phyloP scores from a whole-genome alignment of 2,797 vertebrate genomes.

The Cygnus olor region DNA sequence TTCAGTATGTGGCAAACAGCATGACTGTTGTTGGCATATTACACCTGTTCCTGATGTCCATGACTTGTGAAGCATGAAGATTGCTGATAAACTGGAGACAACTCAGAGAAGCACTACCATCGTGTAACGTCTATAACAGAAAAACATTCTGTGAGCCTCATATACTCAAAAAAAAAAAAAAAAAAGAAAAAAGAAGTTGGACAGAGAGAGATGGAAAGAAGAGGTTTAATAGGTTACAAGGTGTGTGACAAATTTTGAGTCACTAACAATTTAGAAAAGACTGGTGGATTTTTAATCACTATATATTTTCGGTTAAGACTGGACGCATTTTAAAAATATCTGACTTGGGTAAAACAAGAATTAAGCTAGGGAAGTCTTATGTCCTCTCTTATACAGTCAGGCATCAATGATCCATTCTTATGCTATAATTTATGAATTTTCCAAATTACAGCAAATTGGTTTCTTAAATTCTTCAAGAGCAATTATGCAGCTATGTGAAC shows the following conservation, averaged over 20 bases:
- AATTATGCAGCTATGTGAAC: constrained; percentile 12
- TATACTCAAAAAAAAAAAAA: neutral
- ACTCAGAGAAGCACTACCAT: neutral
- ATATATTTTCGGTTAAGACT: neutral
- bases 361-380: neutral
- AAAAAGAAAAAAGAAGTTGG: neutral
- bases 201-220: neutral
- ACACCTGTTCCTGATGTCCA: neutral
- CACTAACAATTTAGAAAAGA: neutral
- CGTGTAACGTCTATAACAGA: neutral
- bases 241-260: neutral
- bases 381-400: neutral
- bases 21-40: neutral
- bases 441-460: neutral
- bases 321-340: neutral
- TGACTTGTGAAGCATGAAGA: neutral
- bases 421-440: constrained; percentile 15
- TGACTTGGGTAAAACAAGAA: neutral
- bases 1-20: neutral
- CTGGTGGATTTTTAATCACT: neutral
- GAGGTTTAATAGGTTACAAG: neutral
- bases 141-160: neutral
- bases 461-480: neutral
- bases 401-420: neutral
- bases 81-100: neutral